Evolutionary conservation across 2,888 invertebrate genomes (phyloP), one percentile per base, ranked within the genome.

Genomic region (Phlogophora meticulosa): DNA sequence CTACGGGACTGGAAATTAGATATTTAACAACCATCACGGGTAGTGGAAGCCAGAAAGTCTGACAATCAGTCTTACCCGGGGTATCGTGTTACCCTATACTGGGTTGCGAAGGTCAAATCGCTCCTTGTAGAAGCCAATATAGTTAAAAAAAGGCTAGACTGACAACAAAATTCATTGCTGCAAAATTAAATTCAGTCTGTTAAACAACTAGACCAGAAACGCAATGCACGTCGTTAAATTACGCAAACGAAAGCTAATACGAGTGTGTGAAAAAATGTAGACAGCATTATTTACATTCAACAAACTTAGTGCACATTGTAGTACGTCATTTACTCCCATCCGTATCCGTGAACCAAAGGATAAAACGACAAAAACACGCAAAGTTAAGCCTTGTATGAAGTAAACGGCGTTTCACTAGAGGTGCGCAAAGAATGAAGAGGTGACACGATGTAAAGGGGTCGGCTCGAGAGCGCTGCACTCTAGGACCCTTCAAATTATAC

Each of bases 401-500:
- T 82, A 82, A 82, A 82, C 82, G 82, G 69, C 76, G 74, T 74
- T 77, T 71, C 72, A 66, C 68, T 82, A 74, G 72, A 83, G 80
- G 71, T 83, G 72, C 68, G 76, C 80, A 63, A 82, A 85, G 86
- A 87, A 87, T 86, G 76, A 67, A 78, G 87, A 81, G 88, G 88
- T 87, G 90, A 90, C 88, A 88, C 85, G 76, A 76, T 86, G 87
- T 87, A 91, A 92, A 92, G 91, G 89, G 92, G 91, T 89, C 90
- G 89, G 66, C 72, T 80, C 74, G 73, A 88, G 90, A 82, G 88
- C 87, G 81, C 87, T 87, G 83, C 81, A 85, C 81, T 88, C 82
- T 70, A 93, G 92, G 74, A 85, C 90, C 79, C 93, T 93, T 90
- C 85, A 88, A 88, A 91, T 91, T 91, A 91, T 92, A 90, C 92